A percentile compares a stretch with the other conserved stretches of the same genome.
phyloP scores from a whole-genome alignment of 2,888 invertebrate genomes.

The Pegoplata infirma region DNA sequence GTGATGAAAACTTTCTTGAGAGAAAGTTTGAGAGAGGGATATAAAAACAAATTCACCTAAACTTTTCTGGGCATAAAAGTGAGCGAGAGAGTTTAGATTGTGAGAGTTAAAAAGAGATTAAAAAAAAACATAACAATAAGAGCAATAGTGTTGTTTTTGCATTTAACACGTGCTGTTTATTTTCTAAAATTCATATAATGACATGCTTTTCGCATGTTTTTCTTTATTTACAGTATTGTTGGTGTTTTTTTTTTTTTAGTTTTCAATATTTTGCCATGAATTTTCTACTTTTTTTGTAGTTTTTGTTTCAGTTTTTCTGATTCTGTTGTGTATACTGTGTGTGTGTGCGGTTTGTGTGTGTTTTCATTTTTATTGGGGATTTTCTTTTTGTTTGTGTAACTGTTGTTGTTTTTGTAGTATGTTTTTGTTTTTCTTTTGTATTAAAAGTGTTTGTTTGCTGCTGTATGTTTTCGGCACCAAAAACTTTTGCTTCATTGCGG shows the following conservation, averaged over 20 bases:
- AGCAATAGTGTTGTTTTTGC: conserved; percentile 30
- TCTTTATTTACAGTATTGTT: conserved; percentile 3
- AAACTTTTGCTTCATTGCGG: conserved; percentile 76
- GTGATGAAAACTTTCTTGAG: conserved; percentile 3
- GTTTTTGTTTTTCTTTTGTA: conserved; percentile 51
- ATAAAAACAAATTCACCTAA: conserved; percentile 26
- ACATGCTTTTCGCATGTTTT: conserved; percentile 44
- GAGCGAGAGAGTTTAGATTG: conserved; percentile 36
- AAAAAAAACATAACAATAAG: not conserved
- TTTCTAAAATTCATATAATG: conserved; percentile 30
- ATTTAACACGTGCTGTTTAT: conserved; percentile 53
- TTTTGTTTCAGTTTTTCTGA: conserved; percentile 2
- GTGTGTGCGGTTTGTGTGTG: not conserved
- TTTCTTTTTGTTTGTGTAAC: too few species aligned
- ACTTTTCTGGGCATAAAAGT: too few species aligned
- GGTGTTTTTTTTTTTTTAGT: not conserved
- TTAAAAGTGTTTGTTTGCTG: conserved; percentile 48
- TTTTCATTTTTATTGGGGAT: conserved; percentile 19
- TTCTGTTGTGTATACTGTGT: too few species aligned
- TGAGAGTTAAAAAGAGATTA: conserved; percentile 1
- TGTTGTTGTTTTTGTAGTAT: too few species aligned
- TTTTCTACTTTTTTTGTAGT: conserved; percentile 21
- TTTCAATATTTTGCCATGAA: not conserved
- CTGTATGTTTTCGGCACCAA: conserved; percentile 68
- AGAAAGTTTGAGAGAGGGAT: too few species aligned